phyloP scores from a whole-genome alignment of 2,113 vertebrate genomes.

The Oreochromis spilurus region DNA sequence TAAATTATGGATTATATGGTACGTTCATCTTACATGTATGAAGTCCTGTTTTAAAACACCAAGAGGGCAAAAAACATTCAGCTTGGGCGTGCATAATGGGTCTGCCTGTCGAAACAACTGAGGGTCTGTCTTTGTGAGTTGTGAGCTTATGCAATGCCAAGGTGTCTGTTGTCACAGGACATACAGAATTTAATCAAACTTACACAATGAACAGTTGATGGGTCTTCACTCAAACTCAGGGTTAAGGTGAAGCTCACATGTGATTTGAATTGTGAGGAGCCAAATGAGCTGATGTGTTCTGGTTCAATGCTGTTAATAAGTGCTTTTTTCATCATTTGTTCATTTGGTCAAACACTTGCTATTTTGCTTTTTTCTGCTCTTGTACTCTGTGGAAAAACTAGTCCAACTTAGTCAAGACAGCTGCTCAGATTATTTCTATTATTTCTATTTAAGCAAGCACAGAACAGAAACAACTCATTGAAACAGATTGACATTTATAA shows the following conservation, averaged over 20 bases:
- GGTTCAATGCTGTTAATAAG: not conserved
- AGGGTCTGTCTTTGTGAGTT: not conserved
- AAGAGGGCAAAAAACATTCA: not conserved
- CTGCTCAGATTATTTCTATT: not conserved
- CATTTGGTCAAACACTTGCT: not conserved
- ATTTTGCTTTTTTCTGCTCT: not conserved
- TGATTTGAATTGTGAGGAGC: not conserved
- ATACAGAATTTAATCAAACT: not conserved
- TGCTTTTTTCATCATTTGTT: not conserved
- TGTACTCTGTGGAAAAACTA: not conserved
- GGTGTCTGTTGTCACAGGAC: not conserved
- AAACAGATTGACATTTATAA: not conserved
- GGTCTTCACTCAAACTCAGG: not conserved
- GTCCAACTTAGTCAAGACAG: not conserved
- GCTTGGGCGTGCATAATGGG: not conserved
- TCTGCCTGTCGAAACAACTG: not conserved
- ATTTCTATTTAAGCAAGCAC: not conserved
- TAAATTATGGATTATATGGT: not conserved
- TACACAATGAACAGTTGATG: not conserved
- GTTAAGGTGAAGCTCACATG: not conserved
- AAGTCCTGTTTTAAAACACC: not conserved
- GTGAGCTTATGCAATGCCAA: not conserved
- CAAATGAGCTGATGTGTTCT: not conserved
- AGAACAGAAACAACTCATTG: not conserved
- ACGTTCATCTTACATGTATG: not conserved